Percentiles rank a stretch among this genome's conserved stretches.
These are phyloP conservation scores for Halictus quadricinctus DNA, from an alignment of 2,888 invertebrate species.

Conservation along the genomic window DNA sequence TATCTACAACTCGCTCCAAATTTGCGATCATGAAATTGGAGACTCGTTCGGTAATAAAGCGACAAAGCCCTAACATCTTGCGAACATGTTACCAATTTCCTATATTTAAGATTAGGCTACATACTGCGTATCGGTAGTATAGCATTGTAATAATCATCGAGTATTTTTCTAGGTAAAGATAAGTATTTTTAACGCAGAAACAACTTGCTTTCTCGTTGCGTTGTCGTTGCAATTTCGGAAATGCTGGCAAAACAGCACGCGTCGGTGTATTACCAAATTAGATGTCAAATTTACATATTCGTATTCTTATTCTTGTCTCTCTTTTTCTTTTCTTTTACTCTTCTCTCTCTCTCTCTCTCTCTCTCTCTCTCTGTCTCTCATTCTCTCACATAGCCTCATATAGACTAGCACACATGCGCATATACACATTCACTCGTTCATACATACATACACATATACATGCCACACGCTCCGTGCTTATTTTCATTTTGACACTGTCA, in stretches of 20 bases:
- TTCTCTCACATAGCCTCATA: not conserved
- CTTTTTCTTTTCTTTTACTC: not conserved
- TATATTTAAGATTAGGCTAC: not conserved
- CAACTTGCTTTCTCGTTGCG: slow-evolving; percentile 8
- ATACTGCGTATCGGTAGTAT: not conserved
- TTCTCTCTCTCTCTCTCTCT: not conserved
- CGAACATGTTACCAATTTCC: slow-evolving; percentile 1
- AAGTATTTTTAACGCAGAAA: slow-evolving; percentile 1
- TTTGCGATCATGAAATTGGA: not conserved
- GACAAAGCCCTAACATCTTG: not conserved
- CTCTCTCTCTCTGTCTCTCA: not conserved
- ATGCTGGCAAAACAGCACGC: not conserved
- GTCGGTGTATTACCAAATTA: not conserved
- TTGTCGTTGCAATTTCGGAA: not conserved
- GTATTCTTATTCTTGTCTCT: not conserved
- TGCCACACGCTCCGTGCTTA: not conserved
- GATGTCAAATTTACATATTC: slow-evolving; percentile 4
- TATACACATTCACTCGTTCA: not conserved
- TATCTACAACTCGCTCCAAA: not conserved
- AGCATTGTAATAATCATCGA: slow-evolving; percentile 10
- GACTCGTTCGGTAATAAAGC: not conserved
- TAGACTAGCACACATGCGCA: not conserved
- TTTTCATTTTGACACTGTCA: not conserved
- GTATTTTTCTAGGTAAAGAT: slow-evolving; percentile 9
- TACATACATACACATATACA: not conserved